These are phyloP conservation scores for Chrysopa pallens DNA, from an alignment of 1,140 invertebrate species.

Conservation along the genomic window DNA sequence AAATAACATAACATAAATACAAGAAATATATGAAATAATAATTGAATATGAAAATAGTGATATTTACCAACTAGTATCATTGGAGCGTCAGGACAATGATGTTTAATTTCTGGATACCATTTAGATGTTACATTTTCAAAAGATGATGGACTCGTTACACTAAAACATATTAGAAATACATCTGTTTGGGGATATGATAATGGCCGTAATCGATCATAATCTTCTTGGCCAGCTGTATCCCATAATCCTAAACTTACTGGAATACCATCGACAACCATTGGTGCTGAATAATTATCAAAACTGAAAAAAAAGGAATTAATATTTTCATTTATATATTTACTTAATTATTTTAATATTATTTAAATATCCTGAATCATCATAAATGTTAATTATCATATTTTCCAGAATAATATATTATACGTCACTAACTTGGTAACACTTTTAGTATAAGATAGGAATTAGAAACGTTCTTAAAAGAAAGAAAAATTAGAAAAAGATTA, in stretches of 20 bases:
- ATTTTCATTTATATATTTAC: too few species aligned
- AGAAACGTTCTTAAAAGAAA: too few species aligned
- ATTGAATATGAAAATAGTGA: neutral
- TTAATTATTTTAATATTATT: too few species aligned
- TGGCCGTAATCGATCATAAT: conserved; percentile 90
- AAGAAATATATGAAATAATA: neutral
- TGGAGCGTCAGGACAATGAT: conserved; percentile 94
- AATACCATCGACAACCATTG: conserved; percentile 94
- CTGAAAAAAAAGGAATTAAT: conserved; percentile 27
- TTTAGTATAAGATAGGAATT: too few species aligned
- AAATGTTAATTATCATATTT: too few species aligned
- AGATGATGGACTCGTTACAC: conserved; percentile 89
- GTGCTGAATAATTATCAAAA: conserved; percentile 95
- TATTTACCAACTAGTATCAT: conserved; percentile 87
- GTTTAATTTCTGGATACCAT: conserved; percentile 99
- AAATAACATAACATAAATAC: neutral
- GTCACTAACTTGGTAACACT: too few species aligned
- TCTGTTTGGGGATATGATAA: conserved; percentile 92
- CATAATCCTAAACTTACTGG: conserved; percentile 88
- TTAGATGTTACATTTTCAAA: conserved; percentile 98
- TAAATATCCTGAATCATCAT: too few species aligned
- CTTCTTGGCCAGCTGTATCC: conserved; percentile 95
- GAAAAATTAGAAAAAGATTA: too few species aligned
- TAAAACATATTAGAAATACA: conserved; percentile 98
- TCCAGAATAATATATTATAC: too few species aligned